Percentiles rank a stretch among this genome's conserved stretches.
Evolutionary conservation across 2,888 invertebrate species (phyloP).

Genomic region (Automeris io): DNA sequence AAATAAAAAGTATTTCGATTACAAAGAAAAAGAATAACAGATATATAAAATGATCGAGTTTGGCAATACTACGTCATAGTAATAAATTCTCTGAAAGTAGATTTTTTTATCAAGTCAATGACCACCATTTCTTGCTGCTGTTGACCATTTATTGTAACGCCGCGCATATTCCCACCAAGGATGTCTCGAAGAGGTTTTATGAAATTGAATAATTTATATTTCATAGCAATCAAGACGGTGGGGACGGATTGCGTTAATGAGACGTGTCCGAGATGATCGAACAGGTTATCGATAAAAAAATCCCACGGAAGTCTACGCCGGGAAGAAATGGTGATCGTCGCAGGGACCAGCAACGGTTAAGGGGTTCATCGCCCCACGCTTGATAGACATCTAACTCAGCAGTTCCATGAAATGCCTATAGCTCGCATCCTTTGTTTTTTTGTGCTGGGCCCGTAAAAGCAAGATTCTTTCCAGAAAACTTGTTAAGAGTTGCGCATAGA

Average conservation of each 20-base stretch:
- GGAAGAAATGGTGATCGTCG: slow-evolving; percentile 61
- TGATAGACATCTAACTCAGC: slow-evolving; percentile 35
- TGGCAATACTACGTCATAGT: not conserved
- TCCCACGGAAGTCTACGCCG: slow-evolving; percentile 61
- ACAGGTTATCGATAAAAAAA: slow-evolving; percentile 67
- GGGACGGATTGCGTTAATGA: slow-evolving; percentile 62
- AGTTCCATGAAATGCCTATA: slow-evolving; percentile 41
- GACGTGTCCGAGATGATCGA: slow-evolving; percentile 63
- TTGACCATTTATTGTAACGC: slow-evolving; percentile 36
- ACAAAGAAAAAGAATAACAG: not conserved
- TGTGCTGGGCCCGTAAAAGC: slow-evolving; percentile 40
- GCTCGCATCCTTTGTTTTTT: slow-evolving; percentile 27
- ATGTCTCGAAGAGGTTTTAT: slow-evolving; percentile 16
- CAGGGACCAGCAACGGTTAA: slow-evolving; percentile 59
- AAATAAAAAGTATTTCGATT: not conserved
- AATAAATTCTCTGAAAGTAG: slow-evolving; percentile 25
- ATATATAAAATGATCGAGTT: not conserved
- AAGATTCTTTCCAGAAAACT: slow-evolving; percentile 16
- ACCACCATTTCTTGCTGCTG: slow-evolving; percentile 27
- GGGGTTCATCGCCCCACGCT: slow-evolving; percentile 60
- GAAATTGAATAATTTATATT: slow-evolving; percentile 32
- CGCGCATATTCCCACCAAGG: slow-evolving; percentile 38
- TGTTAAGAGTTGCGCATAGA: slow-evolving; percentile 14
- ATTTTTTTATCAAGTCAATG: slow-evolving; percentile 42
- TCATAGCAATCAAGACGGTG: slow-evolving; percentile 40